Base-by-base conservation (phyloP, 1,140 invertebrate genomes). In the Muscidifurax raptorellus region DNA sequence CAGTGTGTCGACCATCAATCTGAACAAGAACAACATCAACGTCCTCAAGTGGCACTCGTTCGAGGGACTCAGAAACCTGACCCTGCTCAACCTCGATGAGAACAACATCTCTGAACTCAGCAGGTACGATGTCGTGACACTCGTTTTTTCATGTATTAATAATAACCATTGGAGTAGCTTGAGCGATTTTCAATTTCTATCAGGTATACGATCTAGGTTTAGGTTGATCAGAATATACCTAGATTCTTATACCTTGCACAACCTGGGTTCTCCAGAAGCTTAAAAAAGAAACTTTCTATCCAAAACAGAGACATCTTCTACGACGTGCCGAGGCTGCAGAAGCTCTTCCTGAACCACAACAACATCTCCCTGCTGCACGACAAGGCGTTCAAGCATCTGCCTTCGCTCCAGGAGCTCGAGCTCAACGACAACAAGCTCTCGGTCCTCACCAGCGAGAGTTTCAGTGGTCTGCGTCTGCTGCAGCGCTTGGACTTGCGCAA, bases 321-420 rank as follows among this genome's bases (percentile, higher is more conserved):
- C 4, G 95, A 96, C 88, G 88, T 97, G 27, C 96, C 96, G 0
- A 94, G 94, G n/a, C 92, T 97, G 78, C 94, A 94, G 77, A 94
- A 94, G 75, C 92, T 97, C 15, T 94, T 94, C 84, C 91, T 97
- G 40, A 95, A 95, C 78, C 93, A 94, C 27, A 97, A 97, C 90
- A 96, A 96, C 88, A 95, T 97, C 75, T 94, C 94, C n/a, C 93
- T 94, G 13, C 91, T 97, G 71, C 95, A 95, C 85, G 96, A 97
- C 80, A 94, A 94, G 15, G 95, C 96, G 0, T 97, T 97, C 89
- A 94, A 94, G 74, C 94, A 96, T 82, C 92, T 96, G 86, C 92
- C 92, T 3, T 93, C 94, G 52, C 91, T 97, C 6, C 93, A 95
- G 25, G 95, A 96, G 86, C 92, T 97, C 71, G 95, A 96, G 80